phyloP scores from a whole-genome alignment of 2,797 vertebrate species.

The Anguilla megastoma region DNA sequence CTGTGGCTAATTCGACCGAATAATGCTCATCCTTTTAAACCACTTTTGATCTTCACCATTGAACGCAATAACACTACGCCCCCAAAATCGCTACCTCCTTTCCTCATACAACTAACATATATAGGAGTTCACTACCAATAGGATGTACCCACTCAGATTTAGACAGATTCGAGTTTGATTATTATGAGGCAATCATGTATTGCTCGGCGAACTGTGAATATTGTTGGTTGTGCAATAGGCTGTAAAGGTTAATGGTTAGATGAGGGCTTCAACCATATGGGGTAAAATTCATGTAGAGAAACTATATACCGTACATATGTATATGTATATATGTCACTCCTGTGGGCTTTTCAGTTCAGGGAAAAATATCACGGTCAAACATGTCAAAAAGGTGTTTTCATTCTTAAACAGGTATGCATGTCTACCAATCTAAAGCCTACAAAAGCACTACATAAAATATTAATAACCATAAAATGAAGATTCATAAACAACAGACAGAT shows the following conservation, averaged over 20 bases:
- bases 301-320: neutral
- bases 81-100: neutral
- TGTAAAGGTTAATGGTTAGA: neutral
- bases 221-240: neutral
- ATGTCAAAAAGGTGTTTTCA: neutral
- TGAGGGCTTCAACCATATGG: neutral
- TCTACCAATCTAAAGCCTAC: neutral
- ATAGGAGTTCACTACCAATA: neutral
- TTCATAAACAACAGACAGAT: neutral
- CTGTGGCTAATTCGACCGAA: slow-evolving; percentile 43
- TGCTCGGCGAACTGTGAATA: neutral
- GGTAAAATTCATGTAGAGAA: neutral
- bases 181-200: neutral
- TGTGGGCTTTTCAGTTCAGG: neutral
- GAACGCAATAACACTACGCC: slow-evolving; percentile 48
- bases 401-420: neutral
- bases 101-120: neutral
- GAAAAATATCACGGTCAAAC: neutral
- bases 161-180: neutral
- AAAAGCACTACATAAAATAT: neutral
- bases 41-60: slow-evolving; percentile 26
- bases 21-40: slow-evolving; percentile 39
- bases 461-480: neutral
- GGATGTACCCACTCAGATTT: neutral
- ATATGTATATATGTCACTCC: neutral